Conservation (phyloP, 2,797 vertebrate genomes). For the Orestias chungarensis region DNA sequence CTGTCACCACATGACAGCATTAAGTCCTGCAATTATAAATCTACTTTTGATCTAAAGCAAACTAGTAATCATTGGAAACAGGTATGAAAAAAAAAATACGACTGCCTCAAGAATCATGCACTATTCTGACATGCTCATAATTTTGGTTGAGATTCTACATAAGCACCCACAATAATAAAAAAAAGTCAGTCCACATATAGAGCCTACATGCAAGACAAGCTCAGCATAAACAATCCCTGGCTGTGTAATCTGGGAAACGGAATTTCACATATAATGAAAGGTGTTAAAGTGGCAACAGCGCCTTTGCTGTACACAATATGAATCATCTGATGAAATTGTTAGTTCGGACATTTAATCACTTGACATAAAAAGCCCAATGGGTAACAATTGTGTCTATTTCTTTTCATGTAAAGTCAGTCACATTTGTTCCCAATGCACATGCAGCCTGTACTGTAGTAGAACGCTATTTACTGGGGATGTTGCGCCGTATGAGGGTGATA, state of each 20-base stretch:
- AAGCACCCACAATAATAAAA: background rate
- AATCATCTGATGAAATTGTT: constrained; percentile 42
- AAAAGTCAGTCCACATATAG: background rate
- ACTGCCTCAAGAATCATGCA: background rate
- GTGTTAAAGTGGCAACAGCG: constrained; percentile 10
- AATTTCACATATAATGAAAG: constrained; percentile 34
- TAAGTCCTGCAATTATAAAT: background rate
- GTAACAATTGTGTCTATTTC: constrained; percentile 60
- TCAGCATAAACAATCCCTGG: background rate
- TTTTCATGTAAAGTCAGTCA: constrained; percentile 68
- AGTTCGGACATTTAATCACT: constrained; percentile 65
- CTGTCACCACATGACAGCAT: background rate
- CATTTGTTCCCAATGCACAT: constrained; percentile 48
- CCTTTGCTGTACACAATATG: constrained; percentile 47
- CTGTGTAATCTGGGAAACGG: constrained; percentile 9
- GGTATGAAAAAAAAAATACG: background rate
- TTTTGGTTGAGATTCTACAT: background rate
- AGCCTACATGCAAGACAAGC: background rate
- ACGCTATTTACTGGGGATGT: constrained; percentile 70
- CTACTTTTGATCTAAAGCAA: background rate
- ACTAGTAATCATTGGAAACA: background rate
- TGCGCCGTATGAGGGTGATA: constrained; percentile 80
- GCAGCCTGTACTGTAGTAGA: constrained; percentile 61
- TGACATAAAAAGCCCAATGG: constrained; percentile 65
- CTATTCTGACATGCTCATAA: background rate